Percentiles rank a stretch among this genome's conserved stretches.
phyloP scores from a whole-genome alignment of 2,113 vertebrate species.

The Syrrhaptes paradoxus region DNA sequence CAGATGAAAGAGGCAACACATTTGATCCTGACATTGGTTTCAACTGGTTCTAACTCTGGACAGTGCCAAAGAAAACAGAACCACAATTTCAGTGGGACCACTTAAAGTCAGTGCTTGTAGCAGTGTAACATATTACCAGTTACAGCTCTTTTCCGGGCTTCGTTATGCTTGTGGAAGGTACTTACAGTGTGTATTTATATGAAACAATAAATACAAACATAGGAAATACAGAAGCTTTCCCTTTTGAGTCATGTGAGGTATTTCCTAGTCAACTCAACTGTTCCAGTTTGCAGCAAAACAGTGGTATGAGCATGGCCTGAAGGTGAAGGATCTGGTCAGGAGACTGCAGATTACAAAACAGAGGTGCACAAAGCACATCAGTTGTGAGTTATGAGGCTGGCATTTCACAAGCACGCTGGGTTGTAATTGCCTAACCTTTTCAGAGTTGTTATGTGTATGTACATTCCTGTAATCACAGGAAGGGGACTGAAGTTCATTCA shows the following conservation, averaged over 20 bases:
- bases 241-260: neutral
- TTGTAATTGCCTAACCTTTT: neutral
- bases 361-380: neutral
- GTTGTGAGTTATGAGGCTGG: neutral
- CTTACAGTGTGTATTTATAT: neutral
- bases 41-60: neutral
- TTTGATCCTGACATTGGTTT: neutral
- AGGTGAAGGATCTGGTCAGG: neutral
- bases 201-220: neutral
- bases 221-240: neutral
- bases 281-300: neutral
- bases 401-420: neutral
- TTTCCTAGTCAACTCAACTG: neutral
- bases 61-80: constrained; percentile 40
- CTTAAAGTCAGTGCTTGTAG: neutral
- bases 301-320: neutral
- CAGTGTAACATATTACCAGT: neutral
- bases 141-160: neutral
- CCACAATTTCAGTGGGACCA: neutral
- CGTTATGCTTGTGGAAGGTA: neutral
- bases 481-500: neutral
- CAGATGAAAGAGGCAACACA: neutral
- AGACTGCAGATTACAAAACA: neutral
- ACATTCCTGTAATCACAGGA: neutral
- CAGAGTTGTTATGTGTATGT: neutral